Evolutionary conservation across 53 echinoderm and acorn worm genomes (phyloP).

Genomic region (Holothuria scabra): DNA sequence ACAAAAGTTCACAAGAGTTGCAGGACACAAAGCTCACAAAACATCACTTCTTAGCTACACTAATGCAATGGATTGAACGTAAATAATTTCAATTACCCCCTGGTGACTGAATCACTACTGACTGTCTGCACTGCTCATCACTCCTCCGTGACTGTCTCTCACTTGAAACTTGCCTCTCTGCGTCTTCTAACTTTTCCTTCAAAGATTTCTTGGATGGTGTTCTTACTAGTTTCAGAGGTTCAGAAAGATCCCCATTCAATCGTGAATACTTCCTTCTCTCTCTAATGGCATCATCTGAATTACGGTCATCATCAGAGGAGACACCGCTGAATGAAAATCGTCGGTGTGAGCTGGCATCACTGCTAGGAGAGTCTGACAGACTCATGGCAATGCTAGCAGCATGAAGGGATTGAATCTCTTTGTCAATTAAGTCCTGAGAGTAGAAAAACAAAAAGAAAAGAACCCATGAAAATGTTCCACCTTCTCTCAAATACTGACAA

Average conservation of each 20-base stretch:
- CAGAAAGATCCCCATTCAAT: neutral
- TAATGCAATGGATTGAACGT: too few relatives aligned
- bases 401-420: constrained; percentile 81
- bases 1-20: too few relatives aligned
- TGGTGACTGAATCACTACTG: neutral
- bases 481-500: too few relatives aligned
- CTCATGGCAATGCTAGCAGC: constrained; percentile 76
- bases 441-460: neutral
- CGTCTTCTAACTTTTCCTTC: constrained; percentile 30
- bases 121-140: neutral
- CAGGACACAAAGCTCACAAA: too few relatives aligned
- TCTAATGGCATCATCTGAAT: neutral
- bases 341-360: constrained; percentile 5
- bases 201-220: neutral
- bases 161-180: constrained; percentile 21
- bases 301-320: constrained; percentile 1
- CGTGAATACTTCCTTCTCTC: constrained; percentile 12
- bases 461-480: neutral
- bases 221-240: constrained; percentile 11
- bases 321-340: neutral
- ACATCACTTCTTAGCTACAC: too few relatives aligned
- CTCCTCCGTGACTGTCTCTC: neutral
- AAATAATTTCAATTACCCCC: neutral
- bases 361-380: constrained; percentile 24
- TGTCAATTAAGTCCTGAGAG: constrained; percentile 75